Percentiles rank a stretch among this genome's conserved stretches.
Conservation (phyloP, 2,113 vertebrate genomes). For the Tenrec ecaudatus region DNA sequence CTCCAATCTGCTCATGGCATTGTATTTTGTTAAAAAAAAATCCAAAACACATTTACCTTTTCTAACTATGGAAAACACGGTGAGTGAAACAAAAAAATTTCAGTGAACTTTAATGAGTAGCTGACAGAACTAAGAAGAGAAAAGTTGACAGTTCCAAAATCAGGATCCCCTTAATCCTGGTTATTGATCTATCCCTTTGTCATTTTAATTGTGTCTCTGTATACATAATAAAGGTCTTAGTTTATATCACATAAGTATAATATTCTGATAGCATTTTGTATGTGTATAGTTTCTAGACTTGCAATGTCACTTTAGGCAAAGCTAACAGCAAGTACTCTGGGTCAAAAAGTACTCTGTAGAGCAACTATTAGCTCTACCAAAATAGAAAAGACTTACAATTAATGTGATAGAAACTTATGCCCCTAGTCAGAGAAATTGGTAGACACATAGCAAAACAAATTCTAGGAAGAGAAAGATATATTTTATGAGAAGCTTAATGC, state of each 20-base stretch:
- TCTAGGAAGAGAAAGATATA: neutral
- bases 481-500: neutral
- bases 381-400: constrained; percentile 2
- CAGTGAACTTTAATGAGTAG: neutral
- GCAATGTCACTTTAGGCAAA: constrained; percentile 1
- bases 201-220: neutral
- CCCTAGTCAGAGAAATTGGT: neutral
- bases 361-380: neutral
- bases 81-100: constrained; percentile 7
- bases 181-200: neutral
- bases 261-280: neutral
- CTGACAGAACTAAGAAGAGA: neutral
- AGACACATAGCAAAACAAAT: constrained; percentile 13
- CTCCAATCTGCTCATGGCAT: neutral
- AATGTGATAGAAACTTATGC: constrained; percentile 6
- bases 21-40: constrained; percentile 15
- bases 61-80: neutral
- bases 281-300: neutral
- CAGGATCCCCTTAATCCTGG: neutral
- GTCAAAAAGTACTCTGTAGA: neutral
- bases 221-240: neutral
- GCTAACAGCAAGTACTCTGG: neutral
- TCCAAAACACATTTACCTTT: neutral
- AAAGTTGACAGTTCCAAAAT: neutral
- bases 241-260: neutral